A percentile compares a stretch with the other conserved stretches of the same genome.
Conservation (phyloP, 2,888 invertebrate genomes). For the Cephus pulcher region DNA sequence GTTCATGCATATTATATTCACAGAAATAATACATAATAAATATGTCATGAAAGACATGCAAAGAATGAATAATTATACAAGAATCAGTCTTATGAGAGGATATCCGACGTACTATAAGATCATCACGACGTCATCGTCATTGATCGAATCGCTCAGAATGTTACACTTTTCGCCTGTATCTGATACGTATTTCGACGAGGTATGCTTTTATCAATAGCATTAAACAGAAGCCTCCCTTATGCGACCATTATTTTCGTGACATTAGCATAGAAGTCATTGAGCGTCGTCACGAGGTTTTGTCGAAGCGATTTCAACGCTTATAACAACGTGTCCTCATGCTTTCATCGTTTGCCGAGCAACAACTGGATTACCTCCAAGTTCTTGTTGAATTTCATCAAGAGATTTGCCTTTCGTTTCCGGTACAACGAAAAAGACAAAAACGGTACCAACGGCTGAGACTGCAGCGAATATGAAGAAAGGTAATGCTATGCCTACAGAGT, state of each 20-base stretch:
- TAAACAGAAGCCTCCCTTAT: neutral
- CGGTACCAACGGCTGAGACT: slow-evolving; percentile 73
- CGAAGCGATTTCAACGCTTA: neutral
- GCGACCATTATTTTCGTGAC: neutral
- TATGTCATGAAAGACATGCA: neutral
- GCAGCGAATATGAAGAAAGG: slow-evolving; percentile 83
- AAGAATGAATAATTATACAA: slow-evolving; percentile 19
- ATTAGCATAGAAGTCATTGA: neutral
- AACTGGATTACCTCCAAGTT: slow-evolving; percentile 46
- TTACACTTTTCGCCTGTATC: neutral
- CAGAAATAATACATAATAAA: neutral
- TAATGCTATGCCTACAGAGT: slow-evolving; percentile 71
- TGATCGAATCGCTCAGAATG: neutral
- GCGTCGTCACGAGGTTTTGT: neutral
- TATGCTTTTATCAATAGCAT: neutral
- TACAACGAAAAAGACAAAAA: slow-evolving; percentile 77
- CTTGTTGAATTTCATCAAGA: slow-evolving; percentile 66
- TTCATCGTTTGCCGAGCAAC: neutral
- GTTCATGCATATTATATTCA: neutral
- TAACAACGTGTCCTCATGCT: neutral
- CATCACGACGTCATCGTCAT: neutral
- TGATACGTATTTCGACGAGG: neutral
- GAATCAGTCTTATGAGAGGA: slow-evolving; percentile 34
- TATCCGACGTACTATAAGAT: neutral
- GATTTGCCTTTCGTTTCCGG: slow-evolving; percentile 71